phyloP scores from a whole-genome alignment of 2,797 vertebrate genomes.

The Amblyopsis hoosieri region DNA sequence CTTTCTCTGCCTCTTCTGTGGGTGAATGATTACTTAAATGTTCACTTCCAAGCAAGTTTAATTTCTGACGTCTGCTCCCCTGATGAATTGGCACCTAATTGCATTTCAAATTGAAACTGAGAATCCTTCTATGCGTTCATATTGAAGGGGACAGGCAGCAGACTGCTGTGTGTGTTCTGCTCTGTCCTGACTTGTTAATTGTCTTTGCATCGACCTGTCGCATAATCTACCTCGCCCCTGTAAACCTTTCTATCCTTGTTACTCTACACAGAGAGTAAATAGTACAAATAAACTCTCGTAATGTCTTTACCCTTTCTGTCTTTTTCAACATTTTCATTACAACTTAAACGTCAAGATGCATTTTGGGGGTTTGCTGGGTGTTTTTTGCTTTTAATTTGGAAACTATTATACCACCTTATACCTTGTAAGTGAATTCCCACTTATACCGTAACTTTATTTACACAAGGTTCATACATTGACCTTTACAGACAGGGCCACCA shows the following conservation, averaged over 20 bases:
- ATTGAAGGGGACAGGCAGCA: slow-evolving; percentile 57
- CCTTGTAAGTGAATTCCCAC: no score
- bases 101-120: slow-evolving; percentile 47
- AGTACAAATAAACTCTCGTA: slow-evolving; percentile 19
- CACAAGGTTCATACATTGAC: no score
- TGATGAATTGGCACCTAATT: slow-evolving; percentile 40
- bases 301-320: slow-evolving; percentile 21
- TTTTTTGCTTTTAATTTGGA: no score
- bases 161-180: slow-evolving; percentile 44
- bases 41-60: slow-evolving; percentile 35
- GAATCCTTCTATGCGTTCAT: background rate
- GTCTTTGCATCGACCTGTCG: slow-evolving; percentile 51
- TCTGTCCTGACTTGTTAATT: slow-evolving; percentile 38
- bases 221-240: slow-evolving; percentile 36
- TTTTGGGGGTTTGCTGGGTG: no score
- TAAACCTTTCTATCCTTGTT: slow-evolving; percentile 26
- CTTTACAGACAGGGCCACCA: no score
- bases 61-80: slow-evolving; percentile 68
- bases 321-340: background rate
- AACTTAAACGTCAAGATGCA: no score
- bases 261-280: slow-evolving; percentile 15
- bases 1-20: slow-evolving; percentile 36
- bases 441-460: no score
- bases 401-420: no score
- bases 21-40: slow-evolving; percentile 38